Evolutionary conservation across 2,797 vertebrate species (phyloP).

Genomic region (Molossus alvarezi): DNA sequence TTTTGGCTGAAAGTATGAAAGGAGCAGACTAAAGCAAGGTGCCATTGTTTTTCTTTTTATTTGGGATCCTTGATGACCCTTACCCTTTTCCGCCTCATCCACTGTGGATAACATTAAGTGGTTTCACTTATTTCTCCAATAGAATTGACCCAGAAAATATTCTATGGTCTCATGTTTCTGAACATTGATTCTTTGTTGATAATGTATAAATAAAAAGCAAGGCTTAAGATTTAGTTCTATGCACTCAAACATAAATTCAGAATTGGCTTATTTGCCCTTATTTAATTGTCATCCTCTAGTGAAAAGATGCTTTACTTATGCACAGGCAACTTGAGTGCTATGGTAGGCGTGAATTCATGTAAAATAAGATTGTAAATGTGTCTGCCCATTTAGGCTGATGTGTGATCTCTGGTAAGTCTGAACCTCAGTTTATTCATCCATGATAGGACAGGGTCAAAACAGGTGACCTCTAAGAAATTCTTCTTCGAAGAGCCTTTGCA

Average conservation of each 20-base stretch:
- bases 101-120: neutral
- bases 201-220: slow-evolving; percentile 23
- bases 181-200: neutral
- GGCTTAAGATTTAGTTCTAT: neutral
- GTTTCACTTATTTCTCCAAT: neutral
- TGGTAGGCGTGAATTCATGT: neutral
- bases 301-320: neutral
- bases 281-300: neutral
- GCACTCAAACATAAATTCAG: neutral
- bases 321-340: neutral
- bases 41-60: neutral
- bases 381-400: neutral
- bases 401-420: neutral
- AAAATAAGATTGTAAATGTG: neutral
- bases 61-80: neutral
- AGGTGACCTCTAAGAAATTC: neutral
- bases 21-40: neutral
- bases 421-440: neutral
- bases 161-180: neutral
- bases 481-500: neutral
- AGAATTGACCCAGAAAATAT: neutral
- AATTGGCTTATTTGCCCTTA: neutral
- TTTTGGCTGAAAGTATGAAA: neutral
- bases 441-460: neutral
- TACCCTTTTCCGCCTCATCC: neutral